These are phyloP conservation scores for Psephotus haematonotus DNA, from an alignment of 2,113 vertebrate genomes.

Conservation along the genomic window DNA sequence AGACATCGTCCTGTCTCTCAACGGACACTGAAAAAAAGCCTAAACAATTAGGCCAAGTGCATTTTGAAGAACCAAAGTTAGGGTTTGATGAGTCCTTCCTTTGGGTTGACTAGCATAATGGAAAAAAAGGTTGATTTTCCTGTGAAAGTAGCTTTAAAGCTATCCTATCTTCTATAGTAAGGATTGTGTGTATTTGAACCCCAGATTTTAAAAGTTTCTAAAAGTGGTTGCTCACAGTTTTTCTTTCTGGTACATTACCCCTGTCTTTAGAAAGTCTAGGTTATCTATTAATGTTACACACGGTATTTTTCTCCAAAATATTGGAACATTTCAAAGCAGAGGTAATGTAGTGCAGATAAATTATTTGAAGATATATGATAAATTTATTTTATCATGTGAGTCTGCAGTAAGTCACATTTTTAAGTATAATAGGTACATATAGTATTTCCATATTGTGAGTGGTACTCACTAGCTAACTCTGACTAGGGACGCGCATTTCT, in stretches of 20 bases:
- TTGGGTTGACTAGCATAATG: neutral
- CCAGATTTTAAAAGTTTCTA: neutral
- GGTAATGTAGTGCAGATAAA: neutral
- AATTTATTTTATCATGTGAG: neutral
- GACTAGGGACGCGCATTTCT: neutral
- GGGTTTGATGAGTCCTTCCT: neutral
- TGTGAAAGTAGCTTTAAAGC: neutral
- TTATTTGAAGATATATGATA: neutral
- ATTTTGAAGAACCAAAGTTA: neutral
- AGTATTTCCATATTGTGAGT: neutral
- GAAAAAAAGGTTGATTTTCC: neutral
- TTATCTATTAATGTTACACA: neutral
- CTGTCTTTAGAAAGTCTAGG: neutral
- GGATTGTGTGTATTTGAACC: neutral
- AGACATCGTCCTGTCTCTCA: neutral
- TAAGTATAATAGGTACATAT: neutral
- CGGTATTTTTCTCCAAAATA: neutral
- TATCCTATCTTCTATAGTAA: neutral
- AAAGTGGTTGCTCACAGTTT: neutral
- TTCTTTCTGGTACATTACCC: neutral
- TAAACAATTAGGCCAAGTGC: neutral
- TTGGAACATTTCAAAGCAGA: neutral
- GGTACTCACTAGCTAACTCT: neutral
- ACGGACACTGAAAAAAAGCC: neutral
- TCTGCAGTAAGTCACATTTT: neutral